phyloP scores from a whole-genome alignment of 2,113 vertebrate species.

The Uria aalge region DNA sequence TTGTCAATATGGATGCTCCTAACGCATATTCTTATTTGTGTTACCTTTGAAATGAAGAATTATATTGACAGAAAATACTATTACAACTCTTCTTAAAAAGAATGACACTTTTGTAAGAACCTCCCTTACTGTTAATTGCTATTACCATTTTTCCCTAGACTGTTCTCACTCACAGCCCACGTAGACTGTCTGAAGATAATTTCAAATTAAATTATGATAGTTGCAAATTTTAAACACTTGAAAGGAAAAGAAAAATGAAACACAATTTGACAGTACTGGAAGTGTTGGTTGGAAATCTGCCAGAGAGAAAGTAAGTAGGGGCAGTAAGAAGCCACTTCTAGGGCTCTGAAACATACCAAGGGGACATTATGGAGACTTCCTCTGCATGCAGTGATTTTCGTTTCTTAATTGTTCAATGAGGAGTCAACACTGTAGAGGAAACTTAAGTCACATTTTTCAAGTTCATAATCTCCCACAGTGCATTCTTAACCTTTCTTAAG shows the following conservation, averaged over 20 bases:
- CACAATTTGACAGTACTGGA: neutral
- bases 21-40: neutral
- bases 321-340: neutral
- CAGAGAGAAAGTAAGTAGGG: neutral
- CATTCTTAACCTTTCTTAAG: neutral
- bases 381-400: neutral
- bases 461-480: neutral
- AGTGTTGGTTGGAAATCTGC: neutral
- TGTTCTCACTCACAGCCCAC: conserved; percentile 27
- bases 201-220: conserved; percentile 59
- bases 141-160: neutral
- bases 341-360: neutral
- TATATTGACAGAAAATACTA: conserved; percentile 52
- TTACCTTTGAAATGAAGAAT: conserved; percentile 7
- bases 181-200: conserved; percentile 37
- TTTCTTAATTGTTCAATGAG: neutral
- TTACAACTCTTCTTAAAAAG: conserved; percentile 14
- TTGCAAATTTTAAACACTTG: conserved; percentile 18
- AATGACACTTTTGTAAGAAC: conserved; percentile 1
- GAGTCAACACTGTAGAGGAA: neutral
- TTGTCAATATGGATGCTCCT: neutral
- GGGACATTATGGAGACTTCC: neutral
- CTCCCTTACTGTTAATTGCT: conserved; percentile 30
- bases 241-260: neutral
- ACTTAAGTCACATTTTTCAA: neutral